Evolutionary conservation across 2,888 invertebrate species (phyloP).

Genomic region (Lapara coniferarum): DNA sequence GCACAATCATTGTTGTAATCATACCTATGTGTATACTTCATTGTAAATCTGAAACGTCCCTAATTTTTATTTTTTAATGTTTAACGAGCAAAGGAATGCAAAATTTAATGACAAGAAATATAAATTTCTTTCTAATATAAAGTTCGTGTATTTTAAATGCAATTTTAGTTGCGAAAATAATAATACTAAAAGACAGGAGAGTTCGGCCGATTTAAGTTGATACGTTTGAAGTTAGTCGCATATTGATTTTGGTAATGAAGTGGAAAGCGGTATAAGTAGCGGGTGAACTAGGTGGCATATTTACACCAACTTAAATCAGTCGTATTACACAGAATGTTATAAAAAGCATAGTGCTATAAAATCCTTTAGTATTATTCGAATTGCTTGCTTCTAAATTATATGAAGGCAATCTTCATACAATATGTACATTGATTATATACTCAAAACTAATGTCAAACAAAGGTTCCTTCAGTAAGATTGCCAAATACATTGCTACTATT

Average conservation of each 20-base stretch:
- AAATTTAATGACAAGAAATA: background rate
- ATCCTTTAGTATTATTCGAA: background rate
- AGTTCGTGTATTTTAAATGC: background rate
- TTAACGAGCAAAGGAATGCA: background rate
- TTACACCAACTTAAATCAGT: too few relatives aligned
- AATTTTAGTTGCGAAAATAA: background rate
- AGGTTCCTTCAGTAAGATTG: constrained; percentile 21
- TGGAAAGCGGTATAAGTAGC: too few relatives aligned
- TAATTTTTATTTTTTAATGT: constrained; percentile 7
- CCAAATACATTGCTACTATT: constrained; percentile 20
- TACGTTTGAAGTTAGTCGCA: too few relatives aligned
- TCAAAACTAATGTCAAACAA: constrained; percentile 8
- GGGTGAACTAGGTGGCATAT: too few relatives aligned
- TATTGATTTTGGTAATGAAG: too few relatives aligned
- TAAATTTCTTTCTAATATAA: background rate
- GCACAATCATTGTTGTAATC: constrained; percentile 65
- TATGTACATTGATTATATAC: constrained; percentile 9
- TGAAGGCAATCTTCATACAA: constrained; percentile 8
- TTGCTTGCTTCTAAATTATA: constrained; percentile 10
- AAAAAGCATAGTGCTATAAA: background rate
- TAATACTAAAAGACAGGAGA: background rate
- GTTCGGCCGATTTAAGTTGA: too few relatives aligned
- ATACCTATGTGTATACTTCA: constrained; percentile 21
- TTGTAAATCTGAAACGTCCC: constrained; percentile 35
- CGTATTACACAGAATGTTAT: background rate